These are phyloP conservation scores for Picathartes gymnocephalus DNA, from an alignment of 2,113 vertebrate species.

Conservation along the genomic window DNA sequence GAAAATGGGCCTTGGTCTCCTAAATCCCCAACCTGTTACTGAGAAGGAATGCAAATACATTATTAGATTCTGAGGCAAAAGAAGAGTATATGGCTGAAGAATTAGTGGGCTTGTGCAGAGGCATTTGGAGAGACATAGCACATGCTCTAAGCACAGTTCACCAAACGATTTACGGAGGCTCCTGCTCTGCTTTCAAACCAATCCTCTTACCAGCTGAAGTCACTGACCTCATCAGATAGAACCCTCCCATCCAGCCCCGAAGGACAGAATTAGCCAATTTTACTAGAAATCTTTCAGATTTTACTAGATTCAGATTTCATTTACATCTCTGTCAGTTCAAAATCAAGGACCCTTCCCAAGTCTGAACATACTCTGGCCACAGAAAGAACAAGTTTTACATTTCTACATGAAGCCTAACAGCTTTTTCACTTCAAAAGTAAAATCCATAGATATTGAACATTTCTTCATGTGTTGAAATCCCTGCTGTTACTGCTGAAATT, in stretches of 20 bases:
- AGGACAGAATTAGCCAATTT: neutral
- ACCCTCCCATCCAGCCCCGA: neutral
- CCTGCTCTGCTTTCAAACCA: neutral
- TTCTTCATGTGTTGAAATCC: neutral
- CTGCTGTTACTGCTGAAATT: neutral
- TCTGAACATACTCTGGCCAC: neutral
- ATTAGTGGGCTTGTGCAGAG: neutral
- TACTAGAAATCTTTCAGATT: neutral
- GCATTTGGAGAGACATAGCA: neutral
- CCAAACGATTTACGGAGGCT: neutral
- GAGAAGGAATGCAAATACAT: neutral
- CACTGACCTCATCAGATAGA: neutral
- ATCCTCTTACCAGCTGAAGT: neutral
- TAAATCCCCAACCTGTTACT: neutral
- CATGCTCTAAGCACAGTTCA: neutral
- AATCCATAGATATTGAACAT: neutral
- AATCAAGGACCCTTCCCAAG: neutral
- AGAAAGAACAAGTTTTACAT: neutral
- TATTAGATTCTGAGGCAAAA: neutral
- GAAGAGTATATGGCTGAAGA: neutral
- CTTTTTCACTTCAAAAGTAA: neutral
- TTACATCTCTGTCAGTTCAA: neutral
- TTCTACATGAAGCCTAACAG: neutral
- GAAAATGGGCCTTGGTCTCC: neutral
- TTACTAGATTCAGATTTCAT: neutral